phyloP scores from a whole-genome alignment of 1,140 invertebrate genomes.

The Hermetia illucens region DNA sequence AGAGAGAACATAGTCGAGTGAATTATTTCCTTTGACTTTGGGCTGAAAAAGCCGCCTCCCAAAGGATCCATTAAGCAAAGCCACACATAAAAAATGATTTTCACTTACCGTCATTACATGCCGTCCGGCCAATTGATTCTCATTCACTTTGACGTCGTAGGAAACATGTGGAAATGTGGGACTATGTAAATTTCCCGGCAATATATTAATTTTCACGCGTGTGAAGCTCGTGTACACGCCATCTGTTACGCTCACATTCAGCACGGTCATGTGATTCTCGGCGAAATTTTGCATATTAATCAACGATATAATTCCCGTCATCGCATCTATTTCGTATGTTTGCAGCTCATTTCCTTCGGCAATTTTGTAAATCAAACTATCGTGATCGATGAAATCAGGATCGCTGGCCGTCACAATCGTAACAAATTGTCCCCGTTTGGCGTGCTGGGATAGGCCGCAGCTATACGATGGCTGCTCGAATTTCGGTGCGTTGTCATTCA shows the following conservation, averaged over 20 bases:
- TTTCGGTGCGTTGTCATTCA: slow-evolving; percentile 76
- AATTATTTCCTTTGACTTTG: no score
- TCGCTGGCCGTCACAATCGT: slow-evolving; percentile 77
- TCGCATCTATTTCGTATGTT: slow-evolving; percentile 64
- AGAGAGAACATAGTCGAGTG: no score
- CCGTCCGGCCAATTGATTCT: slow-evolving; percentile 67
- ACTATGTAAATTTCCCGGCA: slow-evolving; percentile 63
- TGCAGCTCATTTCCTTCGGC: slow-evolving; percentile 72
- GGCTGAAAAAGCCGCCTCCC: no score
- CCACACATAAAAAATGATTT: slow-evolving; percentile 2
- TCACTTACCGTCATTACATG: slow-evolving; percentile 44
- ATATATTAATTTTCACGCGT: slow-evolving; percentile 60
- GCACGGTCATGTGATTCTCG: slow-evolving; percentile 40
- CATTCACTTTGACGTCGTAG: slow-evolving; percentile 60
- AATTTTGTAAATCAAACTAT: slow-evolving; percentile 63
- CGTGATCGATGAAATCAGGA: slow-evolving; percentile 63
- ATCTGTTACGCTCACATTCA: slow-evolving; percentile 85
- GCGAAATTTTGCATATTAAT: slow-evolving; percentile 44
- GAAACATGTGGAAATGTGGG: slow-evolving; percentile 62
- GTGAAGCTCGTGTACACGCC: slow-evolving; percentile 79
- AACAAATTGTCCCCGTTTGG: slow-evolving; percentile 73
- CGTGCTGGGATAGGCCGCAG: slow-evolving; percentile 66
- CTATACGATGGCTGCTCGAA: slow-evolving; percentile 72
- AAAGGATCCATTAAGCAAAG: no score
- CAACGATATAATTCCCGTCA: slow-evolving; percentile 44